phyloP scores from a whole-genome alignment of 2,888 invertebrate genomes.

The Chirona hameri region DNA sequence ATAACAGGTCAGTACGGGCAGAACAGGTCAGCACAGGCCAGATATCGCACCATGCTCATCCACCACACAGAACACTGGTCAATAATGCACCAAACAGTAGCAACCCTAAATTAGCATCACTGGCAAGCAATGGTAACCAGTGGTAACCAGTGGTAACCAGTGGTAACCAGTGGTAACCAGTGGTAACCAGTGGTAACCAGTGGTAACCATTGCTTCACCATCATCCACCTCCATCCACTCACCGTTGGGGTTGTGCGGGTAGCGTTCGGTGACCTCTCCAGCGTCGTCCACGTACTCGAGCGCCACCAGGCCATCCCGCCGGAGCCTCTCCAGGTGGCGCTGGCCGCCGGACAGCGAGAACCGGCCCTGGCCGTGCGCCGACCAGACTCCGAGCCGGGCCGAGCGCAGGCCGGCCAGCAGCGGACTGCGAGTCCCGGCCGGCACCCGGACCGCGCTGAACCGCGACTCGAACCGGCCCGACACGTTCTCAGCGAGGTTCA shows the following conservation, averaged over 20 bases:
- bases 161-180: too few relatives aligned
- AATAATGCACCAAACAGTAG: too few relatives aligned
- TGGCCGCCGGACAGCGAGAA: conserved; percentile 12
- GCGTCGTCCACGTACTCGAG: conserved; percentile 80
- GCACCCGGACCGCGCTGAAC: conserved; percentile 71
- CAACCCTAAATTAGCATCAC: too few relatives aligned
- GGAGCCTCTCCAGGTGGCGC: background rate
- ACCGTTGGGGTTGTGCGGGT: conserved; percentile 95
- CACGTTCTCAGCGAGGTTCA: conserved; percentile 75
- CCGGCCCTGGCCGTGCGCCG: conserved; percentile 91
- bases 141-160: too few relatives aligned
- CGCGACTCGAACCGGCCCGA: conserved; percentile 86
- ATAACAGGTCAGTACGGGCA: background rate
- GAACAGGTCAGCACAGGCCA: too few relatives aligned
- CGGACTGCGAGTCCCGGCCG: conserved; percentile 62
- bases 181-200: too few relatives aligned
- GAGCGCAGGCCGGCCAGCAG: conserved; percentile 88
- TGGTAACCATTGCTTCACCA: background rate
- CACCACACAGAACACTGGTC: too few relatives aligned
- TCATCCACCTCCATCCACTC: conserved; percentile 58
- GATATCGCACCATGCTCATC: too few relatives aligned
- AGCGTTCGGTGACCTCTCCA: conserved; percentile 67
- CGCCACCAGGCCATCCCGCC: conserved; percentile 58
- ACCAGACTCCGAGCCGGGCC: conserved; percentile 90
- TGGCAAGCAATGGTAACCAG: too few relatives aligned